Evolutionary conservation across 2,888 invertebrate species (phyloP), one percentile per base, ranked within the genome.

Genomic region (Stenodera caucasica): DNA sequence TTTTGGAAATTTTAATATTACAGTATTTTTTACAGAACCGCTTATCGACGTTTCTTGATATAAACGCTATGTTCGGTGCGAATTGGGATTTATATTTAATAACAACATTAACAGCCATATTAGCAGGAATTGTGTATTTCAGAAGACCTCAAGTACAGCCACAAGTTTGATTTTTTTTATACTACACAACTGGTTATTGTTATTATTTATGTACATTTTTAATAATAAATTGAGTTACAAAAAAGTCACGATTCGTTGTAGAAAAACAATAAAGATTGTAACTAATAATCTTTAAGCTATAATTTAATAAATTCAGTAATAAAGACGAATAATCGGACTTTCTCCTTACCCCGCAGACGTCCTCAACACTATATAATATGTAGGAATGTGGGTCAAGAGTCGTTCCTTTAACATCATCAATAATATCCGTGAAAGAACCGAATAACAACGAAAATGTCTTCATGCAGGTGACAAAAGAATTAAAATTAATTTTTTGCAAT

Each of bases 51-150:
- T 77, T 91, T 9, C 84, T 89, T 72, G 84, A 89, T 66, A 82
- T 91, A 74, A 89, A 90, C 71, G 87, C 89, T 58, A 81, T 87
- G 53, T 83, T 94, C 55, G 87, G 91, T 14, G 89, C 92, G 35
- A 94, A 96, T 81, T 98, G 98, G 98, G 98, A 98, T 82, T 83
- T 97, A 55, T 96, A 94, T 82, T 84, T 96, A 72, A 92, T 97
- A 71, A 91, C 93, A 21, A 82, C 88, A 50, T 82, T 97, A 29
- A 88, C 92, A 6, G 88, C 92, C 12, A 82, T 94, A n/a, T 83
- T 98, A 52, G 94, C 92, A 29, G 83, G 90, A 12, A 86, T 96
- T 53, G 86, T 95, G 68, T 93, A 93, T 80, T 87, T 91, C 71
- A 83, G 94, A 59, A 84, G 93, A 70, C 89, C 88, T 5, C 82